Evolutionary conservation across 2,113 vertebrate species (phyloP).

Genomic region (Stegostoma tigrinum): DNA sequence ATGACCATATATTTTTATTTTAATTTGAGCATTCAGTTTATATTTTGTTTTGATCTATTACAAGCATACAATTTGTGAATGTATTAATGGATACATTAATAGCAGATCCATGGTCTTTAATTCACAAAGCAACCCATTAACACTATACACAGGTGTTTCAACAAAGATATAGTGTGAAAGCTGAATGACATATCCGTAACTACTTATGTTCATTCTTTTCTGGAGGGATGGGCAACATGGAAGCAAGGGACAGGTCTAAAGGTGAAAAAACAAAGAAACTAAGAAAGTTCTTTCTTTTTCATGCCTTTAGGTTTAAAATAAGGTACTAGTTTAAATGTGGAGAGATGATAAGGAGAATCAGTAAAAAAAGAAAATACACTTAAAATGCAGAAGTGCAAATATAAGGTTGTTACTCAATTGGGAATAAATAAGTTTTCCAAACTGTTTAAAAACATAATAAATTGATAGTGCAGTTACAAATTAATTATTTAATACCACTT

Average conservation of each 20-base stretch:
- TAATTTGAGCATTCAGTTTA: not conserved
- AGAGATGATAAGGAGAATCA: not conserved
- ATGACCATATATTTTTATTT: not conserved
- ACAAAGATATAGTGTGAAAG: not conserved
- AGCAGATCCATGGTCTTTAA: not conserved
- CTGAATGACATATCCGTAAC: no score
- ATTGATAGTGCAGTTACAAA: not conserved
- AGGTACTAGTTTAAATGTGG: not conserved
- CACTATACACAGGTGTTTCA: not conserved
- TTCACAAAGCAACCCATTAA: not conserved
- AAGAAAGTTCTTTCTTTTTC: not conserved
- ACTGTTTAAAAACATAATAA: conserved; percentile 1
- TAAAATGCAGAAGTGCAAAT: not conserved
- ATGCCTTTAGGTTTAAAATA: not conserved
- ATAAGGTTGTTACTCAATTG: not conserved
- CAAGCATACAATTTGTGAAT: not conserved
- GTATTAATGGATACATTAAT: not conserved
- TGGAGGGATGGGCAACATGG: no score
- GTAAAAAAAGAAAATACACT: not conserved
- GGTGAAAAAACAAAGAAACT: not conserved
- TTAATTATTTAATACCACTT: not conserved
- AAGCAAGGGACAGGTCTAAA: no score
- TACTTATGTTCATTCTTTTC: not conserved
- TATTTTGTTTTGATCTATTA: not conserved
- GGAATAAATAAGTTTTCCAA: not conserved